A percentile compares a stretch with the other conserved stretches of the same genome.
Conservation (phyloP, 2,888 invertebrate genomes). For the Elaeidobius kamerunicus region DNA sequence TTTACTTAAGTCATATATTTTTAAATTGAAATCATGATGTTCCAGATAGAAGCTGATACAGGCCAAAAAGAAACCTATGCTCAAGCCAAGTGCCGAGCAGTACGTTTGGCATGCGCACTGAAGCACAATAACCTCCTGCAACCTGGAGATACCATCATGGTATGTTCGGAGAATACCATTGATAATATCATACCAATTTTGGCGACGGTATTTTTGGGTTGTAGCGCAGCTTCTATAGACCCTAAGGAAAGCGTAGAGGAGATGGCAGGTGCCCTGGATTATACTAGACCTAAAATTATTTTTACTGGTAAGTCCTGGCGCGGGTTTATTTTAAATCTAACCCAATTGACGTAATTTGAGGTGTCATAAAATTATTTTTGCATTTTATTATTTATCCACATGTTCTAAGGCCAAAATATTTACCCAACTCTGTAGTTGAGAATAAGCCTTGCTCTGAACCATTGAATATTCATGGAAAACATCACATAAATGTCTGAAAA, state of each 20-base stretch:
- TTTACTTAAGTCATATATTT: background rate
- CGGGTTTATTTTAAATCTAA: too few relatives aligned
- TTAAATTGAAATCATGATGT: background rate
- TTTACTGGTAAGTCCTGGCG: conserved; percentile 14
- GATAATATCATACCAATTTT: conserved; percentile 26
- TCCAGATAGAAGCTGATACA: conserved; percentile 28
- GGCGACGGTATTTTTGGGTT: conserved; percentile 18
- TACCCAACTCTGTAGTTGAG: too few relatives aligned
- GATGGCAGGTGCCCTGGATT: conserved; percentile 6
- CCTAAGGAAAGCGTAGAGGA: conserved; percentile 20
- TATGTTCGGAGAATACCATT: conserved; percentile 20
- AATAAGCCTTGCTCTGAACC: too few relatives aligned
- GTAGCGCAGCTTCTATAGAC: conserved; percentile 19
- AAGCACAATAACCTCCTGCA: conserved; percentile 2
- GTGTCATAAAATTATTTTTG: too few relatives aligned
- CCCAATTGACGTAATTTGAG: too few relatives aligned
- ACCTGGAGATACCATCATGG: conserved; percentile 16
- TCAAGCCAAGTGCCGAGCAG: conserved; percentile 12
- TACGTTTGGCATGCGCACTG: conserved; percentile 12
- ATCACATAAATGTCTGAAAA: background rate
- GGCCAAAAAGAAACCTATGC: conserved; percentile 19
- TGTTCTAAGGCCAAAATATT: too few relatives aligned
- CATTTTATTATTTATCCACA: too few relatives aligned
- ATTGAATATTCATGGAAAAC: too few relatives aligned
- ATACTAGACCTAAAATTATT: conserved; percentile 14